Percentiles rank a stretch among this genome's conserved stretches.
These are phyloP conservation scores for Drosophila suzukii DNA, from an alignment of 1,140 invertebrate species.

Conservation along the genomic window DNA sequence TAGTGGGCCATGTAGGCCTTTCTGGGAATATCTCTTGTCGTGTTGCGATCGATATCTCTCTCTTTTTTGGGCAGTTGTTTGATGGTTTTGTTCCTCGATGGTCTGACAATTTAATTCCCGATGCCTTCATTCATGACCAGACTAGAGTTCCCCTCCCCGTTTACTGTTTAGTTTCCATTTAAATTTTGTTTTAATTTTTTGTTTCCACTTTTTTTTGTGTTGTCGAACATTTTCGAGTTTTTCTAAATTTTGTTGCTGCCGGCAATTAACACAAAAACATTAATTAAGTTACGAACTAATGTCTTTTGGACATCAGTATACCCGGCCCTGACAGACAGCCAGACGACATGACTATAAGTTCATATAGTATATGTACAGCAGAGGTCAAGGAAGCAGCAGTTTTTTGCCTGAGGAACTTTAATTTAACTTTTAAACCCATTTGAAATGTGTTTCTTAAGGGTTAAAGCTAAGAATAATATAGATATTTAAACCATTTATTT, in stretches of 20 bases:
- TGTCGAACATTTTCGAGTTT: conserved; percentile 39
- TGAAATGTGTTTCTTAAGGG: no score
- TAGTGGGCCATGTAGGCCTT: conserved; percentile 15
- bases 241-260: conserved; percentile 36
- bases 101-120: conserved; percentile 40
- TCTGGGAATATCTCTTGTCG: conserved; percentile 20
- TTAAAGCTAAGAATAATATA: no score
- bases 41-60: conserved; percentile 35
- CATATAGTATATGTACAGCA: background rate
- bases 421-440: no score
- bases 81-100: conserved; percentile 16
- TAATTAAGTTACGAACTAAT: conserved; percentile 81
- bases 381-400: background rate
- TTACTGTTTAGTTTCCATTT: conserved; percentile 17
- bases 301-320: conserved; percentile 62
- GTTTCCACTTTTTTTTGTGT: conserved; percentile 13
- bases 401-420: background rate
- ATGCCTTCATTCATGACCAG: conserved; percentile 29
- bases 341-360: conserved; percentile 69
- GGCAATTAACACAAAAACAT: conserved; percentile 80
- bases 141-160: background rate
- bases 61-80: conserved; percentile 1
- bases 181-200: conserved; percentile 8
- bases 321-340: conserved; percentile 71
- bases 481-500: no score